These are phyloP conservation scores for Sciurus niger DNA, from an alignment of 2,113 vertebrate species.

Conservation along the genomic window DNA sequence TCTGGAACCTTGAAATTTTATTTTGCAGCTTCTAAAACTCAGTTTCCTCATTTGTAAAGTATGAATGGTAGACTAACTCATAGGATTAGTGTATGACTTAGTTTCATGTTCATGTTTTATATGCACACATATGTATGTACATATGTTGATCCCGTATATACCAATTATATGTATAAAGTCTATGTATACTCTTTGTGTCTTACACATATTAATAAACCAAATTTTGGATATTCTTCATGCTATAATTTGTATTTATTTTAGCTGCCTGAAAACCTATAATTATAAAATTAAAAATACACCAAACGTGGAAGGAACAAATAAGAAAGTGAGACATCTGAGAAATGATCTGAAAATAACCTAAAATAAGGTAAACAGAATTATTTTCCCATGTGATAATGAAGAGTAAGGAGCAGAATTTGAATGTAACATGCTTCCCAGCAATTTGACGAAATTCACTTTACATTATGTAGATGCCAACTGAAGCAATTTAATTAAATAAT, in stretches of 20 bases:
- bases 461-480: conserved; percentile 46
- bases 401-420: neutral
- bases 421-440: neutral
- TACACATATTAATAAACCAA: neutral
- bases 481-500: conserved; percentile 59
- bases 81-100: neutral
- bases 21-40: neutral
- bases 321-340: neutral
- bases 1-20: neutral
- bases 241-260: conserved; percentile 55
- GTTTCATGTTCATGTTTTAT: too few species aligned
- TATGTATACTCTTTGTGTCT: neutral
- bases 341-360: conserved; percentile 24
- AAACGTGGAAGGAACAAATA: neutral
- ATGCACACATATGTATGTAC: too few species aligned
- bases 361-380: neutral
- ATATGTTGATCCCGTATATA: too few species aligned
- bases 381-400: neutral
- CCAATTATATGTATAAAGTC: too few species aligned
- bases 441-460: conserved; percentile 66
- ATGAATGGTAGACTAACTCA: neutral
- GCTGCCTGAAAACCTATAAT: neutral
- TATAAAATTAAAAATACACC: neutral
- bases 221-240: neutral
- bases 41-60: neutral